Conservation (phyloP, 2,888 invertebrate genomes). For the Apamea crenata region DNA sequence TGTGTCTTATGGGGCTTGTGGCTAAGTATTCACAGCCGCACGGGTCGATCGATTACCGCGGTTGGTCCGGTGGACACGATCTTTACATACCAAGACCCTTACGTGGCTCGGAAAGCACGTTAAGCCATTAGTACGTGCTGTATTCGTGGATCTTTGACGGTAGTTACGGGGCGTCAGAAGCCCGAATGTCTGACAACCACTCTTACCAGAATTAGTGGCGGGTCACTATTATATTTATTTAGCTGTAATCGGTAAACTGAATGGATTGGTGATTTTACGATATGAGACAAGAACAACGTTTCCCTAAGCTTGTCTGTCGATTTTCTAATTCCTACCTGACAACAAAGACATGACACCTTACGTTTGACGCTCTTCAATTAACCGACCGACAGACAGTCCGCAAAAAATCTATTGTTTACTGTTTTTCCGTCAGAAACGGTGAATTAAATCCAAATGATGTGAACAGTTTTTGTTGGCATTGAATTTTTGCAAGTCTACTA, state of each 20-base stretch:
- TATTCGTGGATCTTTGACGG: neutral
- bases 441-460: conserved; percentile 37
- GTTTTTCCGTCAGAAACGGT: conserved; percentile 32
- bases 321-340: neutral
- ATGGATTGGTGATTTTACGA: neutral
- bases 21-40: too few species aligned
- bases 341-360: neutral
- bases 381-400: conserved; percentile 34
- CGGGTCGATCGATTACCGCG: too few species aligned
- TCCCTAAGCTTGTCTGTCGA: neutral
- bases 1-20: too few species aligned
- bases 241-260: neutral
- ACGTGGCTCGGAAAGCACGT: neutral
- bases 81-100: neutral
- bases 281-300: neutral
- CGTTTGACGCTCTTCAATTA: neutral
- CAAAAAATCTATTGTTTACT: conserved; percentile 51
- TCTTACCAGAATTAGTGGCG: neutral
- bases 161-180: neutral
- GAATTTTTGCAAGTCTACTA: conserved; percentile 1
- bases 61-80: neutral
- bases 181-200: neutral
- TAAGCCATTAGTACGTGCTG: neutral
- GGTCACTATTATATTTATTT: neutral
- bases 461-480: conserved; percentile 1